Evolutionary conservation across 1,140 invertebrate species (phyloP).

Genomic region (Trichogramma pretiosum): DNA sequence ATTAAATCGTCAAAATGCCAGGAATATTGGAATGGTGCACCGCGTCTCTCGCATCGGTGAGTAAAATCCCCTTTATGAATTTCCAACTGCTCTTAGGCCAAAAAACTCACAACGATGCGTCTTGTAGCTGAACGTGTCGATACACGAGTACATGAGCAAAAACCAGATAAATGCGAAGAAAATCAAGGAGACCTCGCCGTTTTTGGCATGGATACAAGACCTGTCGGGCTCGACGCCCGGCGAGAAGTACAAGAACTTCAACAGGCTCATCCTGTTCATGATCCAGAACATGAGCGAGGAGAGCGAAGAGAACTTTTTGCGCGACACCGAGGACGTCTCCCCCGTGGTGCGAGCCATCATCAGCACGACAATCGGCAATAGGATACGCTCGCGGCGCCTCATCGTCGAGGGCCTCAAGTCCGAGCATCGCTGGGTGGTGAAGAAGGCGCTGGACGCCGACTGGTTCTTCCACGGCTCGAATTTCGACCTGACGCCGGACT

Average conservation of each 20-base stretch:
- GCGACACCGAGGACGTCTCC: not conserved
- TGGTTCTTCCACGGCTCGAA: constrained; percentile 6
- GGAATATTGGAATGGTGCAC: not conserved
- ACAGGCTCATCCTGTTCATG: not conserved
- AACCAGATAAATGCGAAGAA: no score
- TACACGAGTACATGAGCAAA: no score
- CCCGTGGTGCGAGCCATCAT: not conserved
- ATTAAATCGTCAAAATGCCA: constrained; percentile 9
- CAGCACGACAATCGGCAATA: not conserved
- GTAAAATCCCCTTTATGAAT: no score
- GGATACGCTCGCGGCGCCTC: not conserved
- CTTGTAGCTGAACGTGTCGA: no score
- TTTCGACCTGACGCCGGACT: not conserved
- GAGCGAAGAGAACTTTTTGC: not conserved
- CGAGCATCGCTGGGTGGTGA: not conserved
- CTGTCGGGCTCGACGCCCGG: not conserved
- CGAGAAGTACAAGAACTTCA: constrained; percentile 1
- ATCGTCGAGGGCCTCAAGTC: not conserved
- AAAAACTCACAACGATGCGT: no score
- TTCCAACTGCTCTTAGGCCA: no score
- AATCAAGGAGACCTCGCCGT: not conserved
- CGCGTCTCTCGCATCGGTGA: constrained; percentile 4
- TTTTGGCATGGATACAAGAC: not conserved
- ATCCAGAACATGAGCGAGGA: no score
- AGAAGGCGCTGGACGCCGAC: not conserved